Evolutionary conservation across 2,888 invertebrate genomes (phyloP), one percentile per base, ranked within the genome.

Genomic region (Anarsia innoxiella): DNA sequence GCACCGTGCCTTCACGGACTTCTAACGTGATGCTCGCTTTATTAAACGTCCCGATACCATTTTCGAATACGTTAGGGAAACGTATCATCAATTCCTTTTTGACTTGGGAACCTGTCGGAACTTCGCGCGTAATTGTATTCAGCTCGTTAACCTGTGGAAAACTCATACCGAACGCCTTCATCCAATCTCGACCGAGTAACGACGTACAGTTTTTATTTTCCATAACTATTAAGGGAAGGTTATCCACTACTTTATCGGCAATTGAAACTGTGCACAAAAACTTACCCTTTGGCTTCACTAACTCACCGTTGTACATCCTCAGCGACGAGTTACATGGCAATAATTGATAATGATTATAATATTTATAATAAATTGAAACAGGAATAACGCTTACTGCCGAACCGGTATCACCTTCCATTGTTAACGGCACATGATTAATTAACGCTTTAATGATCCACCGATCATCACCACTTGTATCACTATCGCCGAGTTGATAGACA

Each of bases 351-450:
- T 15, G 19, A 2, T 4, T 12, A 5, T 12, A 28, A 31, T 39
- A 30, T 25, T 29, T 29, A 11, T 36, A 30, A 32, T 27, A 36
- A 26, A 28, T 40, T 11, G 23, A 10, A 28, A 19, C 13, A n/a
- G 32, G 37, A 12, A 46, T 37, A 9, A 41, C 26, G 16, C 39
- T 43, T 9, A 37, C 25, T 6, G 42, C 37, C 19, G 44, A 40
- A 9, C 44, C 44, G n/a, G 42, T 42, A 11, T 44, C 44, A 12
- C 41, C 41, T 23, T 40, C 37, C 30, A 44, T 34, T 8, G 15
- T 13, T 4, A 37, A 31, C n/a, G 31, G n/a, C 8, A 25, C 14
- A 2, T 23, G 30, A 23, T 37, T 34, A 4, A 41, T 11, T 28
- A 12, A 12, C 10, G 9, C 28, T 6, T 27, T 10, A 4, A 32